Percentiles rank a stretch among this genome's conserved stretches.
Conservation (phyloP, 1,140 invertebrate species). For the Tetraneura akinire region DNA sequence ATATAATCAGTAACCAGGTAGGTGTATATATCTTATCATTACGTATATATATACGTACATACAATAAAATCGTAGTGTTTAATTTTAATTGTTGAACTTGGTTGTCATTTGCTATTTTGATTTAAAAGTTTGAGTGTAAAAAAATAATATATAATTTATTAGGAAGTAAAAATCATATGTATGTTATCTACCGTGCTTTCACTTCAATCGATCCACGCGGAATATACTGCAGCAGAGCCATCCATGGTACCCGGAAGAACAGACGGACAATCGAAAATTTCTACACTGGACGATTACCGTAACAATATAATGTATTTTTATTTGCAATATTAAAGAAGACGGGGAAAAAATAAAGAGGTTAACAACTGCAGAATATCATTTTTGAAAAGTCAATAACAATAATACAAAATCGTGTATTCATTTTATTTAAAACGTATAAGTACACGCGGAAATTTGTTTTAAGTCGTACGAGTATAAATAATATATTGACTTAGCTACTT, state of each 20-base stretch:
- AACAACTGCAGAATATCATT: background rate
- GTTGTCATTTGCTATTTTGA: too few species aligned
- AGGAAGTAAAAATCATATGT: too few species aligned
- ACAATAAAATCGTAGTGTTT: background rate
- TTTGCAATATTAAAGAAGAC: background rate
- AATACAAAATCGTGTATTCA: constrained; percentile 18
- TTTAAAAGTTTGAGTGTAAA: too few species aligned
- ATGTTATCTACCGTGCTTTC: too few species aligned
- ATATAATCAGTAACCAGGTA: too few species aligned
- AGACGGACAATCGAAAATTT: constrained; percentile 1
- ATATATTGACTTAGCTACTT: too few species aligned
- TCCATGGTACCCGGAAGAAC: background rate
- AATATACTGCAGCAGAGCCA: too few species aligned
- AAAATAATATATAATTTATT: too few species aligned
- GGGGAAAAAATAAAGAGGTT: background rate
- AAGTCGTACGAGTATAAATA: background rate
- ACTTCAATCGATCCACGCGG: background rate
- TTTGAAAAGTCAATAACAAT: constrained; percentile 10
- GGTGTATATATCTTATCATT: too few species aligned
- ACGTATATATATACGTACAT: background rate
- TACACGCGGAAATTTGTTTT: too few species aligned
- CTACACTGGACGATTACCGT: background rate
- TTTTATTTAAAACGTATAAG: constrained; percentile 17
- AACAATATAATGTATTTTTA: background rate
- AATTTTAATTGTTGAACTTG: too few species aligned